Base-by-base conservation (phyloP, 1,140 invertebrate species). In the Rhopalosiphum maidis region DNA sequence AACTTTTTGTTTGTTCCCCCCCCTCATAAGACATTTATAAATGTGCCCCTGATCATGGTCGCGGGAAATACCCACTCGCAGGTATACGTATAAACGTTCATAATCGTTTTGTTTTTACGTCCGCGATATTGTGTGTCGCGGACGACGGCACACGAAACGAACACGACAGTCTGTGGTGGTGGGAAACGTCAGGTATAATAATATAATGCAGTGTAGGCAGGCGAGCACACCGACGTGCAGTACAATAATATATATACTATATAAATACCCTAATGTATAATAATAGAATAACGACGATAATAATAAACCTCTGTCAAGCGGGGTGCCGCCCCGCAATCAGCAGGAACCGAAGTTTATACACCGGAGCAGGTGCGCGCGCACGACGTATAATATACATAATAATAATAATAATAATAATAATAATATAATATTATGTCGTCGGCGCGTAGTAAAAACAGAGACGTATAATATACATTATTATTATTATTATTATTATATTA, bases 401-500 rank as follows among this genome's bases (percentile, higher is more conserved):
- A 43, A 46, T 86, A 51, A 85, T 85, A 77, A 30, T 46, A 91
- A 37, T 37, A 37, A 88, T 85, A 41, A 83, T 83, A 83, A 85
- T 85, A 77, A 30, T 46, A 91, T 90, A 90, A 55, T 91, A 77
- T 91, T 37, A 30, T 30, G 91, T 85, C 82, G 77, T 48, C 68
- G 51, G 82, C 25, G 35, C 23, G 21, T 35, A 54, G 82, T 93
- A 93, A 93, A 93, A 93, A 86, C 91, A 86, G 91, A 86, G 91
- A 93, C 35, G 48, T 54, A 83, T 88, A 51, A 46, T 25, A 18
- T 48, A 87, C 48, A n/a, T 18, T 60, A n/a, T 37, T 54, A 55
- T 55, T 54, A 90, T 55, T 54, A 90, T 60, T 90, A 90, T 43
- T 90, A 90, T 90, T 90, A 90, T 88, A 88, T 88, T 88, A 90